A percentile compares a stretch with the other conserved stretches of the same genome.
phyloP scores from a whole-genome alignment of 2,113 vertebrate species.

The Uria lomvia region DNA sequence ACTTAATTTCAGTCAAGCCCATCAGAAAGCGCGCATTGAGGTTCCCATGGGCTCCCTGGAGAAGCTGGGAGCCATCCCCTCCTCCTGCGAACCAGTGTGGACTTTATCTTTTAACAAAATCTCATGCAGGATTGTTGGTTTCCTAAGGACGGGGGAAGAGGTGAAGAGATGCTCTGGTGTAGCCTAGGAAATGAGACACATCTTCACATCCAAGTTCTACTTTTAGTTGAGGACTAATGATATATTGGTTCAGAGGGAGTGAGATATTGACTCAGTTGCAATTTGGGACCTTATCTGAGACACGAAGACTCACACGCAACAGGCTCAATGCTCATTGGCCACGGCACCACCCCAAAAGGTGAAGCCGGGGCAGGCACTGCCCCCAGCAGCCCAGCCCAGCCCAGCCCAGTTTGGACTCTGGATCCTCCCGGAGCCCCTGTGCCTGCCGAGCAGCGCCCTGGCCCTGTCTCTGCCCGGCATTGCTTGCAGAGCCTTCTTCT shows the following conservation, averaged over 20 bases:
- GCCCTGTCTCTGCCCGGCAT: background rate
- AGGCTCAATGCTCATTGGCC: background rate
- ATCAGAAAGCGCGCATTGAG: accelerated
- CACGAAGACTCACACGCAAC: accelerated
- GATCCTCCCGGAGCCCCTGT: accelerated
- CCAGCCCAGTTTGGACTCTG: background rate
- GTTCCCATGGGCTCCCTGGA: background rate
- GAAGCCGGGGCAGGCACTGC: no score
- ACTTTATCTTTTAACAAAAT: background rate
- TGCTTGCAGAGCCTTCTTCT: background rate
- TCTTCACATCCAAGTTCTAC: background rate
- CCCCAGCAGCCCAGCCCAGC: background rate
- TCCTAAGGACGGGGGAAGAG: background rate
- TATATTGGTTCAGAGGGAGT: background rate
- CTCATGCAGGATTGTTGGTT: background rate
- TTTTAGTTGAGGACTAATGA: background rate
- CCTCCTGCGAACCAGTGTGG: background rate
- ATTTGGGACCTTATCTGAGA: background rate
- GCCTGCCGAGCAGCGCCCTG: background rate
- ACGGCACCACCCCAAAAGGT: accelerated
- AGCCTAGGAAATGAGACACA: background rate
- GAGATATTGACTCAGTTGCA: background rate
- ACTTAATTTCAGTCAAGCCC: background rate
- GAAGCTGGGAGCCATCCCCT: background rate
- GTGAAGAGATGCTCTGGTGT: background rate